These are phyloP conservation scores for Pangasius mekongensis DNA, from an alignment of 2,797 vertebrate species.

Conservation along the genomic window DNA sequence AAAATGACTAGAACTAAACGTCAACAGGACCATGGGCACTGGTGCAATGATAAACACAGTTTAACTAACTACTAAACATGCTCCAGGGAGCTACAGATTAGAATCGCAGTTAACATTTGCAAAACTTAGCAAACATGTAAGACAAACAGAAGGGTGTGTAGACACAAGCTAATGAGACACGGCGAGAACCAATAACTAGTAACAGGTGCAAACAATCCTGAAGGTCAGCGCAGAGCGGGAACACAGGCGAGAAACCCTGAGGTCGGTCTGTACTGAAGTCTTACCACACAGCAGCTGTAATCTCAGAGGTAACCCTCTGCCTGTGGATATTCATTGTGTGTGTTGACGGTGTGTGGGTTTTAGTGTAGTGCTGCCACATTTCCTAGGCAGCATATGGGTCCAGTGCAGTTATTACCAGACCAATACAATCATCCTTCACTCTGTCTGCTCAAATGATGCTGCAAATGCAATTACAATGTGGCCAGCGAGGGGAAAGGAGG, in stretches of 20 bases:
- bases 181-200: not conserved
- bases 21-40: not conserved
- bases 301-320: slow-evolving; percentile 22
- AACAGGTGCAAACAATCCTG: slow-evolving; percentile 11
- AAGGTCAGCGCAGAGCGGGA: not conserved
- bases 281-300: slow-evolving; percentile 23
- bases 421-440: slow-evolving; percentile 66
- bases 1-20: not conserved
- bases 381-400: slow-evolving; percentile 38
- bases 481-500: slow-evolving; percentile 21
- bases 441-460: slow-evolving; percentile 64
- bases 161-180: slow-evolving; percentile 13
- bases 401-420: slow-evolving; percentile 62
- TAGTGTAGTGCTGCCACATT: slow-evolving; percentile 30
- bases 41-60: not conserved
- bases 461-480: slow-evolving; percentile 63
- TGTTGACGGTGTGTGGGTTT: slow-evolving; percentile 13
- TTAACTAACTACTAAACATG: not conserved
- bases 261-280: not conserved
- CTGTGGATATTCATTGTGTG: slow-evolving; percentile 34
- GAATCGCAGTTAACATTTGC: not conserved
- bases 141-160: slow-evolving; percentile 1
- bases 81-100: not conserved
- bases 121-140: not conserved
- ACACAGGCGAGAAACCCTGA: not conserved